Evolutionary conservation across 92 coral and sea anemone species (phyloP).

Genomic region (Plumapathes pennacea): DNA sequence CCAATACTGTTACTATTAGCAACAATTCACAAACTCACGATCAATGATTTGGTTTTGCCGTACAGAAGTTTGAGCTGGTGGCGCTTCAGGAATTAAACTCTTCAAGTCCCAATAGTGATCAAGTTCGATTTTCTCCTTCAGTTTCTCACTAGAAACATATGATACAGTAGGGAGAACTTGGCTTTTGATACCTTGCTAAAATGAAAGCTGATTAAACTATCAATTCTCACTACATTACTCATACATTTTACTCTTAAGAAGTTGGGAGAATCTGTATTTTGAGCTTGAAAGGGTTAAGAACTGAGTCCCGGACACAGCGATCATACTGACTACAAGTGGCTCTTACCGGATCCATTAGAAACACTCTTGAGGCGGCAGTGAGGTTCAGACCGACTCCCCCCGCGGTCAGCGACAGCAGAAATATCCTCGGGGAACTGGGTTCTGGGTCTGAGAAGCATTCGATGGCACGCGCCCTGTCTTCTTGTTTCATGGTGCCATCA

Average conservation of each 20-base stretch:
- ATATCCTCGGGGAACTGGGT: conserved; percentile 54
- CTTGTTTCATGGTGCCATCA: conserved; percentile 77
- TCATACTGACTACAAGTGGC: too few species aligned
- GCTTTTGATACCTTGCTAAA: too few species aligned
- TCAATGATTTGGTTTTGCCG: too few species aligned
- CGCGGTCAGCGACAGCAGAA: conserved; percentile 76
- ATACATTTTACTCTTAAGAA: too few species aligned
- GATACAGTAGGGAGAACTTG: too few species aligned
- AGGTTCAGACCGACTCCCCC: conserved; percentile 86
- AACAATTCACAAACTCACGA: too few species aligned
- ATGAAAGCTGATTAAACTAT: too few species aligned
- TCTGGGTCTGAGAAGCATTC: conserved; percentile 58
- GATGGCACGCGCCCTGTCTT: conserved; percentile 65
- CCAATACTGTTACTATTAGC: conserved; percentile 80
- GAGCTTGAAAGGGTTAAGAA: neutral
- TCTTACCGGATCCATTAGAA: conserved; percentile 87
- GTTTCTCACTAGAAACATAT: too few species aligned
- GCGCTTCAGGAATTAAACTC: neutral
- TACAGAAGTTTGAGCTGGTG: neutral
- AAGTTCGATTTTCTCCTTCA: too few species aligned
- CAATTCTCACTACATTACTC: too few species aligned
- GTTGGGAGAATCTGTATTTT: neutral
- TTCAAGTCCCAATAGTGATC: too few species aligned
- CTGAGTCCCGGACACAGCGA: too few species aligned
- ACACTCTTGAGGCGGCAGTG: conserved; percentile 79